Percentiles rank a stretch among this genome's conserved stretches.
These are phyloP conservation scores for Noctuana brunneofusca DNA, from an alignment of 2,888 invertebrate species.

Conservation along the genomic window DNA sequence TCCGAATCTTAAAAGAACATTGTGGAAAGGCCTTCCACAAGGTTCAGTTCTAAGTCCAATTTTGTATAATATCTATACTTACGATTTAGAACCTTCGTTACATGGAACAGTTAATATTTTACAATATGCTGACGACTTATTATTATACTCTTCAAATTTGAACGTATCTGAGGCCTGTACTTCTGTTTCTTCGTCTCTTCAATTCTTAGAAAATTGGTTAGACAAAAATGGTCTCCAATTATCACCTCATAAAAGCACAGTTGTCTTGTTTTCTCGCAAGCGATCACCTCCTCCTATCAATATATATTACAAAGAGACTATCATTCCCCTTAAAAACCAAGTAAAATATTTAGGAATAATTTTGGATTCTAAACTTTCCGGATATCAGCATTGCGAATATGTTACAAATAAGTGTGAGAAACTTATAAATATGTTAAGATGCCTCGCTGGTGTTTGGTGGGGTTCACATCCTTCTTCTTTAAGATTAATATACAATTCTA, in stretches of 20 bases:
- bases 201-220: neutral
- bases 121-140: neutral
- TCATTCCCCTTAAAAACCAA: neutral
- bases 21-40: slow-evolving; percentile 4
- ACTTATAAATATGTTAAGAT: neutral
- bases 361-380: neutral
- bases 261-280: neutral
- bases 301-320: neutral
- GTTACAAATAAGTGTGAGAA: neutral
- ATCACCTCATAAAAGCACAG: neutral
- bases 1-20: neutral
- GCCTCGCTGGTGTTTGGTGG: neutral
- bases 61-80: neutral
- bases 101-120: neutral
- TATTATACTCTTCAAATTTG: slow-evolving; percentile 1
- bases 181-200: neutral
- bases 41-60: slow-evolving; percentile 4
- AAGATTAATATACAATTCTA: slow-evolving; percentile 1
- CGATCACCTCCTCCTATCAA: neutral
- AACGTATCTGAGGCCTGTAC: neutral
- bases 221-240: neutral
- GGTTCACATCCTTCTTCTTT: neutral
- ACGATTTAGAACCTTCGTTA: neutral
- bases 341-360: neutral
- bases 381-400: neutral